Percentiles rank a stretch among this genome's conserved stretches.
Evolutionary conservation across 2,888 invertebrate genomes (phyloP).

Genomic region (Odiellus spinosus): DNA sequence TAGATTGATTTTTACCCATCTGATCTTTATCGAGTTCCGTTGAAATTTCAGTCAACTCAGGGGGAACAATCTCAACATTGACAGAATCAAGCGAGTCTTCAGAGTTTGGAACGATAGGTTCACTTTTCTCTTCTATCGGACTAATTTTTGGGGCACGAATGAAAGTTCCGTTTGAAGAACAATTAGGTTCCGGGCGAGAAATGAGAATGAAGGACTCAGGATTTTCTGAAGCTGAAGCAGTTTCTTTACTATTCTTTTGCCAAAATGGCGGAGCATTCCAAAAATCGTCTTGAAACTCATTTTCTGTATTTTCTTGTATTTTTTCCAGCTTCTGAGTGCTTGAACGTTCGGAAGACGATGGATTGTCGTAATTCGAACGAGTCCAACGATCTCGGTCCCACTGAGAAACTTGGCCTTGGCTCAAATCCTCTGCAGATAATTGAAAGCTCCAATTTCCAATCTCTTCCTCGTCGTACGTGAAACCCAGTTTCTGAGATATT

Average conservation of each 20-base stretch:
- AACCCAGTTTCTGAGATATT: constrained; percentile 32
- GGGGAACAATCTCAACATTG: no score
- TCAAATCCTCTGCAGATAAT: constrained; percentile 49
- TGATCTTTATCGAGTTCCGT: neutral
- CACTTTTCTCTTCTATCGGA: neutral
- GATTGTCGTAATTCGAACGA: neutral
- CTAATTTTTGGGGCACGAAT: neutral
- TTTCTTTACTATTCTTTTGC: neutral
- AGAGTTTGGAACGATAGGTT: neutral
- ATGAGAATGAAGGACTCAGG: no score
- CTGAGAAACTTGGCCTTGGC: neutral
- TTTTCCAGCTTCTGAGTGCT: neutral
- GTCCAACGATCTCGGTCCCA: neutral
- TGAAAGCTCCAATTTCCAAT: constrained; percentile 63
- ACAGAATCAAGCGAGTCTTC: neutral
- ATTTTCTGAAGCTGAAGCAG: neutral
- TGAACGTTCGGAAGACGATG: constrained; percentile 1
- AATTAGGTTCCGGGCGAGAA: no score
- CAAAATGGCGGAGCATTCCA: neutral
- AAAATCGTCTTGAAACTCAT: neutral
- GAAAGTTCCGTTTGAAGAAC: neutral
- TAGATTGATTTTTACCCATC: neutral
- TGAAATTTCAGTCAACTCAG: neutral
- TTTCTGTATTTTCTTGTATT: neutral
- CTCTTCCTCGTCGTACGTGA: constrained; percentile 54